Base-by-base conservation (phyloP, 2,113 vertebrate genomes). In the Helogale parvula region DNA sequence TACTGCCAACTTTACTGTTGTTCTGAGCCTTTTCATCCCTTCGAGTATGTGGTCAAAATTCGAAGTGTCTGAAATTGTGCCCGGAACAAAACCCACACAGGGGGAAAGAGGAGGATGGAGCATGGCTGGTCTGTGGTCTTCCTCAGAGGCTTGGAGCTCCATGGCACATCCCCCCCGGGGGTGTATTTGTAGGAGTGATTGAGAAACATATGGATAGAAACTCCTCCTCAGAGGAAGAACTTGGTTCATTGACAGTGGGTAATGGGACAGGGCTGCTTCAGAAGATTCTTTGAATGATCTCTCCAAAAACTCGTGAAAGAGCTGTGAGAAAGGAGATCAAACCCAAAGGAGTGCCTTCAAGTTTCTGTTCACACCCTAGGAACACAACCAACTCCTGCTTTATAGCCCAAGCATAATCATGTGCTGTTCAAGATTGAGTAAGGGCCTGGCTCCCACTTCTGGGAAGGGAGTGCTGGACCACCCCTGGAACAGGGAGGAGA, bases 1-100 rank as follows among this genome's bases (percentile, higher is more conserved):
- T 57, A 80, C 84, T 93, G 69, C 82, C 74, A 94, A 90, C 72
- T 82, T 95, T 80, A 87, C 68, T 92, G n/a, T 95, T 77, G 54
- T 88, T 89, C 79, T 76, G 79, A 87, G 74, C 7, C 50, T 69
- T 93, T 93, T 96, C 95, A 87, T 94, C 38, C 60, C 63, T 93
- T 95, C 35, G 33, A 15, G 16, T 86, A 17, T 63, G 35, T 9
- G 95, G 63, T 41, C 35, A 38, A 65, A 69, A 96, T 80, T 86
- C 33, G 57, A 83, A 83, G 60, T 65, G 60, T 82, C 79, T 94
- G 81, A 93, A 95, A 91, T 31, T 45, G 47, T 83, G 50, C 74
- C 68, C 50, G 84, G 74, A 87, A 65, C 25, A 54, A 31, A 96
- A 41, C 7, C 3, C 23, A 27, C 3, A 29, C 27, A 77, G 54